Percentiles rank a stretch among this genome's conserved stretches.
These are phyloP conservation scores for Colius striatus DNA, from an alignment of 2,113 vertebrate genomes.

Conservation along the genomic window DNA sequence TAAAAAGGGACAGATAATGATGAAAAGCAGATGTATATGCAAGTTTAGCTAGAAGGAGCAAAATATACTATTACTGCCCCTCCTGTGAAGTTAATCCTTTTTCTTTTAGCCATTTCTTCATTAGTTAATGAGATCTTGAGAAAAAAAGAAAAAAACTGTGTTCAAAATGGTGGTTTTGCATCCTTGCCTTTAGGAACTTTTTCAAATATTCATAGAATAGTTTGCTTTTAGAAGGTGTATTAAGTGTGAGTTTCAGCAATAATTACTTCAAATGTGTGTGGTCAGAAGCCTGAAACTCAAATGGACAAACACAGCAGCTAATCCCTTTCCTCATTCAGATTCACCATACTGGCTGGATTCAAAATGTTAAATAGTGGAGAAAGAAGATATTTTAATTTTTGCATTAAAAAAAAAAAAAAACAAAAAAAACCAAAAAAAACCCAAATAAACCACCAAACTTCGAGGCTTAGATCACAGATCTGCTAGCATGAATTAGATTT, in stretches of 20 bases:
- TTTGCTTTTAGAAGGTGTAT: conserved; percentile 68
- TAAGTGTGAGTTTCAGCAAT: conserved; percentile 70
- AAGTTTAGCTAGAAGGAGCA: conserved; percentile 75
- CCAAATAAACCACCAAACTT: neutral
- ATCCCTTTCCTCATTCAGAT: conserved; percentile 27
- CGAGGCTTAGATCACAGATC: conserved; percentile 33
- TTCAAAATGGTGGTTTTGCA: conserved; percentile 68
- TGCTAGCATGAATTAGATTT: conserved; percentile 46
- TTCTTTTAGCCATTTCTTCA: conserved; percentile 80
- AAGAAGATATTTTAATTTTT: conserved; percentile 37
- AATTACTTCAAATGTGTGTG: conserved; percentile 56
- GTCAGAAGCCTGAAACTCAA: conserved; percentile 54
- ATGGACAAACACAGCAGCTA: conserved; percentile 40
- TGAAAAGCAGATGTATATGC: conserved; percentile 71
- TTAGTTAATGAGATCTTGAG: conserved; percentile 78
- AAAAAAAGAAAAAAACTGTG: neutral
- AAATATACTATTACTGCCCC: conserved; percentile 57
- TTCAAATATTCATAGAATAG: conserved; percentile 74
- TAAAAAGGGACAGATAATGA: conserved; percentile 78
- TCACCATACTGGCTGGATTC: neutral
- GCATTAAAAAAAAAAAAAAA: neutral
- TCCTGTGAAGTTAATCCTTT: conserved; percentile 80
- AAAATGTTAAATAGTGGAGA: neutral
- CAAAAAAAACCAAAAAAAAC: neutral
- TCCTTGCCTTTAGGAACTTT: conserved; percentile 72